Percentiles rank a stretch among this genome's conserved stretches.
Conservation (phyloP, 1,140 invertebrate genomes). For the Drosophila simulans region DNA sequence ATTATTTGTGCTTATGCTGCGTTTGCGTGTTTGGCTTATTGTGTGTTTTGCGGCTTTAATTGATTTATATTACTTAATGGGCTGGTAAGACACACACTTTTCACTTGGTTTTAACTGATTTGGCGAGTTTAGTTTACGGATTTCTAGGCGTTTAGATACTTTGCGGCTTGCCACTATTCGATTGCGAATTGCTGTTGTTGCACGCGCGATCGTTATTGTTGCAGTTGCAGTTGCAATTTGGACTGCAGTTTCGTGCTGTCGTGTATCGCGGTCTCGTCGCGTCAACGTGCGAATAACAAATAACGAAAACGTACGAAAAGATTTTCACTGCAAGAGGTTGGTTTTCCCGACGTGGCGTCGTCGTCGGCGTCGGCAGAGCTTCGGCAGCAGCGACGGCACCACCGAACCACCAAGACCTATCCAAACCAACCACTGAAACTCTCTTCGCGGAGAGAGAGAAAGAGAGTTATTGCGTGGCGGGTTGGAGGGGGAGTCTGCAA, state of each 20-base stretch:
- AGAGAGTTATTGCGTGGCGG: neutral
- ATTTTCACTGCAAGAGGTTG: constrained; percentile 78
- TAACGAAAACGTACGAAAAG: constrained; percentile 82
- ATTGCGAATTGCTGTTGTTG: constrained; percentile 35
- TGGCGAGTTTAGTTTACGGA: constrained; percentile 65
- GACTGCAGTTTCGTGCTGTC: constrained; percentile 28
- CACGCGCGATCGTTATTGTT: constrained; percentile 47
- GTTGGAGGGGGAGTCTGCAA: neutral
- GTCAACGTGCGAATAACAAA: constrained; percentile 84
- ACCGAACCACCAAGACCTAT: constrained; percentile 19
- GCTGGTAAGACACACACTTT: constrained; percentile 69
- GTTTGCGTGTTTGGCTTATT: constrained; percentile 52
- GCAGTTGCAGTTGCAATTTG: constrained; percentile 36
- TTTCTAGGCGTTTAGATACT: constrained; percentile 2
- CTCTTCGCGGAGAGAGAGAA: constrained; percentile 17
- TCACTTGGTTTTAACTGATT: constrained; percentile 64
- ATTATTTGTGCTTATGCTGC: constrained; percentile 45
- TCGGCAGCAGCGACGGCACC: constrained; percentile 45
- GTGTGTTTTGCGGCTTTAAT: constrained; percentile 26
- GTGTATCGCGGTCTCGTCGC: constrained; percentile 70
- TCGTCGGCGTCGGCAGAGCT: constrained; percentile 59
- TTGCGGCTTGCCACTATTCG: neutral
- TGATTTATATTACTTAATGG: constrained; percentile 47
- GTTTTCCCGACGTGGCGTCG: constrained; percentile 73
- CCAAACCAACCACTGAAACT: constrained; percentile 29